Evolutionary conservation across 2,113 vertebrate genomes (phyloP).

Genomic region (Acrocephalus kingi): DNA sequence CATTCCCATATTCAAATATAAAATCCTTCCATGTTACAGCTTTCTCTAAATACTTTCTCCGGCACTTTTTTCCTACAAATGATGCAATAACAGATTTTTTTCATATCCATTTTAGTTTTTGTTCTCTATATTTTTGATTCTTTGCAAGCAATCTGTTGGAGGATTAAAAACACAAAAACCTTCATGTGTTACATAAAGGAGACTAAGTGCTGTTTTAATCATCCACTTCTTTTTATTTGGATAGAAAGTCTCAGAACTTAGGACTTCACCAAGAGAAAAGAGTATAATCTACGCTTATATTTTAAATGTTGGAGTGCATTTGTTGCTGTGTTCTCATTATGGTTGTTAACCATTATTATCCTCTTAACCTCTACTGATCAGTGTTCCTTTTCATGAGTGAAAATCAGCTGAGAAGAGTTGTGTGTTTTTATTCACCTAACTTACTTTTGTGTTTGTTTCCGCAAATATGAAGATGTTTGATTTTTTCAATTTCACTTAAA

Average conservation of each 20-base stretch:
- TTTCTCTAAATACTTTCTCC: background rate
- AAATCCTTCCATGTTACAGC: background rate
- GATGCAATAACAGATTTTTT: background rate
- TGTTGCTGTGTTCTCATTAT: conserved; percentile 17
- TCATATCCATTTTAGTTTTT: background rate
- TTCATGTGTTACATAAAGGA: background rate
- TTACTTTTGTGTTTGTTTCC: background rate
- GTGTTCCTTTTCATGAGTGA: background rate
- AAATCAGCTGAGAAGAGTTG: background rate
- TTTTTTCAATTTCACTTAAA: background rate
- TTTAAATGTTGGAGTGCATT: background rate
- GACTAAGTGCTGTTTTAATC: background rate
- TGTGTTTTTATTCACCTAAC: conserved; percentile 2
- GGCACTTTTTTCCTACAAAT: background rate
- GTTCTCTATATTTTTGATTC: background rate
- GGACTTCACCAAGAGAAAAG: background rate
- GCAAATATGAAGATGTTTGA: conserved; percentile 28
- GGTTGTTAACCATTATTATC: conserved; percentile 9
- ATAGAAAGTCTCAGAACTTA: background rate
- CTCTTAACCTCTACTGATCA: conserved; percentile 53
- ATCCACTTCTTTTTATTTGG: background rate
- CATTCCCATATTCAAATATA: background rate
- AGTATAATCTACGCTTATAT: background rate
- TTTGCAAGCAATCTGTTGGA: background rate
- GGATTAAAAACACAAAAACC: background rate